Base-by-base conservation (phyloP, 2,113 vertebrate genomes). In the Tympanuchus pallidicinctus region DNA sequence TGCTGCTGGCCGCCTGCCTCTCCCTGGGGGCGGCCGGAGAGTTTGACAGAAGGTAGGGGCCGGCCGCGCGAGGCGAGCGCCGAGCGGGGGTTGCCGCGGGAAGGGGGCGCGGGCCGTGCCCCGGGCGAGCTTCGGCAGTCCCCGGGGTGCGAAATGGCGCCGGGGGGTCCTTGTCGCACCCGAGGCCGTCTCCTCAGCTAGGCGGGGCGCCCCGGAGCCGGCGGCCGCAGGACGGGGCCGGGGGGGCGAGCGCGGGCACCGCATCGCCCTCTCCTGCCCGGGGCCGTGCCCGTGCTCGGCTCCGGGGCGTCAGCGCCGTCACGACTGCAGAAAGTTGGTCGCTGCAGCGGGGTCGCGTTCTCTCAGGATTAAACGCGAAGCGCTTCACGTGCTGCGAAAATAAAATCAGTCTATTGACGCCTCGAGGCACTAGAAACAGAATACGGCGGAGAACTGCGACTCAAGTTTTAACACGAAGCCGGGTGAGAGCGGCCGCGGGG, bases 31-130 rank as follows among this genome's bases (percentile, higher is more conserved):
- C 97, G 61, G 97, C 97, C 40, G 98, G 98, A 8, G 98, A 99
- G 71, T 99, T 98, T 97, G 98, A 99, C 93, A 98, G 98, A 89
- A 98, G 99, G 99, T 99, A 97, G 98, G 97, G 15, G 27, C 54
- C 28, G 54, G 8, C 54, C 6, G 24, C 50, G 25, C 24, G 50
- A 13, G 50, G 48, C 45, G 21, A 50, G 48, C 21, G 9, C 45
- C 45, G 19, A 20, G 47, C 20, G 13, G 50, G 50, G 48, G 24
- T 13, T 50, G 22, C 14, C 27, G 27, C 54, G 54, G 54, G 54
- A 30, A 56, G 54, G 16, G 54, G 54, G 54, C 52, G 11, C 28
- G 54, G 50, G 28, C 54, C 11, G 24, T 56, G 27, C 54, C 16
- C 16, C 54, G 15, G 28, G 54, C 28, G 54, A 28, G 28, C 54